Base-by-base conservation (phyloP, 2,113 vertebrate genomes). In the Glaucidium brasilianum region DNA sequence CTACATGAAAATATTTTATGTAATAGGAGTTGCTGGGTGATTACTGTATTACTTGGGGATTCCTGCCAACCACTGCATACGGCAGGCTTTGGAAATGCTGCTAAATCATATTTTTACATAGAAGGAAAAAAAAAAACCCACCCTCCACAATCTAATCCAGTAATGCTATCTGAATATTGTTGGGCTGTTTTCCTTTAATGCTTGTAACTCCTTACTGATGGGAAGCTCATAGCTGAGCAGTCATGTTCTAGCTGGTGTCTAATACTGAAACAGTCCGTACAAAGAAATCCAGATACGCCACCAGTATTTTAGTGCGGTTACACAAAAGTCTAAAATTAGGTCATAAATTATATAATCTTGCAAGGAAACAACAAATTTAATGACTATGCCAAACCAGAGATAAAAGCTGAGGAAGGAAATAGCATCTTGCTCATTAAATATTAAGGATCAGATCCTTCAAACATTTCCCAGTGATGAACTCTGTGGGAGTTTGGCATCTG, bases 341-440 rank as follows among this genome's bases (percentile, higher is more conserved):
- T 96, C 91, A 97, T 97, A 96, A 97, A 97, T 97, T 96, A 97
- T 96, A 97, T 97, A 95, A 96, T 92, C 83, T 45, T 90, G 86
- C 86, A 80, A 97, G 94, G 92, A 91, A 97, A 97, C 86, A 97
- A 92, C 94, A 79, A 85, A 88, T 96, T 92, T 95, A 96, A 97
- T 96, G 96, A 96, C 92, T 96, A 11, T 94, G 95, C 87, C 95
- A 91, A 94, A 91, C n/a, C 87, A 90, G 91, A 97, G 96, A 97
- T 97, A 96, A 97, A 96, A 97, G 95, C 92, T 55, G 66, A 76
- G 91, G 95, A 85, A 97, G 91, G 95, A 95, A 97, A 97, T 91
- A 96, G 94, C 96, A 96, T 96, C 94, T 95, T 91, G 62, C 94
- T 96, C 89, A 97, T 97, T 92, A 97, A 96, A 96, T 96, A 97